Evolutionary conservation across 2,797 vertebrate species (phyloP), one percentile per base, ranked within the genome.

Genomic region (Antrozous pallidus): DNA sequence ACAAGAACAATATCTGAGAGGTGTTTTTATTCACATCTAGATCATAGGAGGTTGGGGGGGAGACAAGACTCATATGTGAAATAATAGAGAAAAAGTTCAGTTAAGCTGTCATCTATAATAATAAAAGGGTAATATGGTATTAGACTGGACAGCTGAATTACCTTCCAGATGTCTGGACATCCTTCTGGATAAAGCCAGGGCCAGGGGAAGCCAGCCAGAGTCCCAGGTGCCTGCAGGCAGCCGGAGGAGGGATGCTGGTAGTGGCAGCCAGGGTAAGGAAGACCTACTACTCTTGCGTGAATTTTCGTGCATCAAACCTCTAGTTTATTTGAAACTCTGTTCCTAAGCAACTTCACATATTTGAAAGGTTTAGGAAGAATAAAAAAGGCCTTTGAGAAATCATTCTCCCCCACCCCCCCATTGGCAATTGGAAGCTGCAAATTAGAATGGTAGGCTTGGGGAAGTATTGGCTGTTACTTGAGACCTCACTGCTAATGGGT

Each of bases 241-340:
- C 22, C 4, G 0, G 24, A 26, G 0, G 24, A 26, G 54, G 54
- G 54, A 56, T 26, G 24, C 54, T 11, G 9, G 10, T 56, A 9
- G 3, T 56, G 24, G 54, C 22, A 56, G 54, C 54, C 7, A 2
- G 18, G 49, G 18, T 22, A 56, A 56, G 54, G 24, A 56, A 56
- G 54, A 9, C 9, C 54, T 56, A 26, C 24, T 56, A 56, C 24
- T 56, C 54, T 56, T 56, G 22, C 24, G 26, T 9, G 10, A 56
- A 56, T 56, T 56, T 26, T 56, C 10, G 9, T 56, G 24, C 54
- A 56, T 26, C 54, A 11, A 24, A 24, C 54, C 54, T 56, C 22
- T 56, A 56, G 54, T 56, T 67, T 91, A 93, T 69, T 88, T 89
- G 75, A 82, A 93, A 94, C 74, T 73, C 65, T 63, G 31, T 77